Evolutionary conservation across 2,888 invertebrate genomes (phyloP).

Genomic region (Heteropelma amictum): DNA sequence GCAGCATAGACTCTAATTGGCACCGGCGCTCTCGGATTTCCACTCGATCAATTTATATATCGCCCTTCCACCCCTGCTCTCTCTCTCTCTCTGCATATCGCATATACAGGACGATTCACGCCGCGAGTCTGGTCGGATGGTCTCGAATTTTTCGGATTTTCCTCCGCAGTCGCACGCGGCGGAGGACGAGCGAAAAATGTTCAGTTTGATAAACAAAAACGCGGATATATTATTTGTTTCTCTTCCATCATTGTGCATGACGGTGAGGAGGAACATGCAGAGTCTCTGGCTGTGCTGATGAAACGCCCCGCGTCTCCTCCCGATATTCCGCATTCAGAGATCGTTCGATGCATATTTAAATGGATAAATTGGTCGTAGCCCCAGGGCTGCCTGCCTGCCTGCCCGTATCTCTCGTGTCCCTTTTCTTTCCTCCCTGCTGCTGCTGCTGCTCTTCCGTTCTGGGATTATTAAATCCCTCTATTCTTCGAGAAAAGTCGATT

Average conservation of each 20-base stretch:
- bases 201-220: too few species aligned
- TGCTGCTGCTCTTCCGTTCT: slow-evolving; percentile 63
- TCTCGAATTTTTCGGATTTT: too few species aligned
- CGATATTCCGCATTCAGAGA: slow-evolving; percentile 67
- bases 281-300: too few species aligned
- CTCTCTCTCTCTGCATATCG: background rate
- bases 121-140: too few species aligned
- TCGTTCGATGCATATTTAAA: slow-evolving; percentile 70
- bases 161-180: too few species aligned
- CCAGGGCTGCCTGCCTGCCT: slow-evolving; percentile 9
- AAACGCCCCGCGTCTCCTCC: too few species aligned
- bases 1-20: slow-evolving; percentile 47
- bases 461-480: slow-evolving; percentile 68
- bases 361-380: slow-evolving; percentile 60
- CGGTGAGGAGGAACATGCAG: too few species aligned
- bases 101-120: background rate
- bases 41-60: slow-evolving; percentile 55
- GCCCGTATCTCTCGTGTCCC: background rate
- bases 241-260: too few species aligned
- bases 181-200: too few species aligned
- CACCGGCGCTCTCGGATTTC: slow-evolving; percentile 50
- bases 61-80: slow-evolving; percentile 37
- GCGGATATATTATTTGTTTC: too few species aligned
- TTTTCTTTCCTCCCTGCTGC: too few species aligned
- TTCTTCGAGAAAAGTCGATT: slow-evolving; percentile 16